Conservation (phyloP, 2,888 invertebrate genomes). For the Eulithis testata region DNA sequence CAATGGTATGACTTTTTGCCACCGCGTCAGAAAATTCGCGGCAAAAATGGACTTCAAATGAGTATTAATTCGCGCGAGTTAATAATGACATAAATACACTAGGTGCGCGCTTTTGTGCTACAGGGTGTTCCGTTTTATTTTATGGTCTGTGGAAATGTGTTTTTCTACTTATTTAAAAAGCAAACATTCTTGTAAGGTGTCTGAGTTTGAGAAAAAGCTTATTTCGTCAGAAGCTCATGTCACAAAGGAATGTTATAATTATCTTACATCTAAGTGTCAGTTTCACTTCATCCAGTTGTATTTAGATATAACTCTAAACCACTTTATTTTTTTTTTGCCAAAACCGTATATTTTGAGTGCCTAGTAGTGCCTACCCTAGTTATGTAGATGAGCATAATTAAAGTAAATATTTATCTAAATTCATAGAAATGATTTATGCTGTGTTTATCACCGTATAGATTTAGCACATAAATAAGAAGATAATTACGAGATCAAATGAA, state of each 20-base stretch:
- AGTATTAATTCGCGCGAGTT: conserved; percentile 83
- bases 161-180: too few relatives aligned
- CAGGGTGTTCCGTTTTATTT: conserved; percentile 54
- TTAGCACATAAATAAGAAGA: conserved; percentile 5
- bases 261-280: too few relatives aligned
- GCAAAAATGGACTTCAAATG: conserved; percentile 80
- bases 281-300: too few relatives aligned
- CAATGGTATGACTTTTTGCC: conserved; percentile 58
- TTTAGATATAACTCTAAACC: too few relatives aligned
- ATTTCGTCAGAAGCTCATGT: too few relatives aligned
- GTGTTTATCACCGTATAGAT: conserved; percentile 17
- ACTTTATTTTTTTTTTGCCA: too few relatives aligned
- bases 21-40: conserved; percentile 65
- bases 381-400: not conserved
- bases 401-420: conserved; percentile 5
- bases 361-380: too few relatives aligned
- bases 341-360: too few relatives aligned
- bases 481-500: conserved; percentile 18
- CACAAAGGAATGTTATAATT: too few relatives aligned
- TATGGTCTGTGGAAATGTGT: not conserved
- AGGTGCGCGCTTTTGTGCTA: conserved; percentile 61
- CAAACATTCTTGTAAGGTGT: too few relatives aligned
- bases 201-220: too few relatives aligned
- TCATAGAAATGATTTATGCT: conserved; percentile 20
- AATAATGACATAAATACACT: conserved; percentile 84